Conservation (phyloP, 2,888 invertebrate species). For the Mythimna vitellina region DNA sequence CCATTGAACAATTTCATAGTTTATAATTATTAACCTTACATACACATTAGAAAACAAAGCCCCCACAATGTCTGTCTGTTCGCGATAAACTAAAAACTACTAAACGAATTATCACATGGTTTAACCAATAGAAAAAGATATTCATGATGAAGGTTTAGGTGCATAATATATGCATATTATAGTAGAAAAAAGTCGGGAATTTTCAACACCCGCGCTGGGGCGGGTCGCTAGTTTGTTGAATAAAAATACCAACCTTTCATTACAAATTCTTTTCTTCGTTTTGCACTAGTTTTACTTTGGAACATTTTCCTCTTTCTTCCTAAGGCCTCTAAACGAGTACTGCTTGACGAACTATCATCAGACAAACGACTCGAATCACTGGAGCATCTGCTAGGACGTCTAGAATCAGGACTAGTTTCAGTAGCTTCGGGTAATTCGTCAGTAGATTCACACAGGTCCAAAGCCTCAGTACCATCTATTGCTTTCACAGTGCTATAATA, state of each 20-base stretch:
- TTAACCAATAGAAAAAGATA: no score
- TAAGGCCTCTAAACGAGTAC: conserved; percentile 75
- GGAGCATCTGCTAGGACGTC: conserved; percentile 85
- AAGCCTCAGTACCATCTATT: conserved; percentile 83
- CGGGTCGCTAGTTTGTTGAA: neutral
- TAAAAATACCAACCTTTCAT: conserved; percentile 70
- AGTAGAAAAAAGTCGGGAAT: no score
- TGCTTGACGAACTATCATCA: conserved; percentile 86
- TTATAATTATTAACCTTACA: neutral
- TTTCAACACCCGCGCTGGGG: no score
- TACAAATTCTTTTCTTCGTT: conserved; percentile 75
- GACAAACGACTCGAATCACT: conserved; percentile 86
- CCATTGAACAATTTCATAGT: neutral
- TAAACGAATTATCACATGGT: no score
- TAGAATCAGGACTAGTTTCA: conserved; percentile 80
- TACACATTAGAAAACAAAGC: neutral
- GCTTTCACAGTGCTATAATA: conserved; percentile 87
- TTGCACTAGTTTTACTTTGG: conserved; percentile 70
- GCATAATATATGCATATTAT: no score
- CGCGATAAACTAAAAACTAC: no score
- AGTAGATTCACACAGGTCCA: conserved; percentile 74
- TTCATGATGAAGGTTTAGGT: no score
- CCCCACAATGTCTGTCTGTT: no score
- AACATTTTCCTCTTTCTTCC: conserved; percentile 81
- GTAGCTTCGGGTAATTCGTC: conserved; percentile 74